phyloP scores from a whole-genome alignment of 2,888 invertebrate genomes.

The Mythimna vitellina region DNA sequence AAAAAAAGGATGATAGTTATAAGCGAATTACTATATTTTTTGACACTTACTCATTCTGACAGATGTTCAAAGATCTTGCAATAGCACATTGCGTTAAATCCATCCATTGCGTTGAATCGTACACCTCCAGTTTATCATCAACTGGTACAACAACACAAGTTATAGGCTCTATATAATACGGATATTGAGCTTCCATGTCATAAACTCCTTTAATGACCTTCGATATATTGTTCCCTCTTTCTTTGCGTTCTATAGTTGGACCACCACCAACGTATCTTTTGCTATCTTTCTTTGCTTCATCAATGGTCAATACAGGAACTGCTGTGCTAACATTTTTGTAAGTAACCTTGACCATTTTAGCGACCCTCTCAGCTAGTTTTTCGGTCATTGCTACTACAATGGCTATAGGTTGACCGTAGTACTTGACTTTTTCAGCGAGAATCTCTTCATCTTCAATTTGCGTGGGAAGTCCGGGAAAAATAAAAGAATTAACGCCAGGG shows the following conservation, averaged over 20 bases:
- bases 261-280: constrained; percentile 71
- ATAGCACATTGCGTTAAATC: constrained; percentile 91
- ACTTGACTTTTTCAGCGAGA: constrained; percentile 90
- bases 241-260: constrained; percentile 71
- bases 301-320: constrained; percentile 80
- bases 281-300: constrained; percentile 85
- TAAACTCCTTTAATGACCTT: constrained; percentile 90
- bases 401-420: constrained; percentile 93
- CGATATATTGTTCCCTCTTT: constrained; percentile 75
- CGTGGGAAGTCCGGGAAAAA: constrained; percentile 75
- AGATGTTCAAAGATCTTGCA: constrained; percentile 88
- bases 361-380: constrained; percentile 89
- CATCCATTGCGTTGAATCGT: constrained; percentile 92
- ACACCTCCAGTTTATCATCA: constrained; percentile 93
- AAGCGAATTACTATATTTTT: not conserved
- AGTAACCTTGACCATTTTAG: constrained; percentile 90
- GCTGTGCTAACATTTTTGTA: constrained; percentile 83
- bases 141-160: constrained; percentile 92
- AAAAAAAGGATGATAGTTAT: no score
- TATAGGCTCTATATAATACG: constrained; percentile 94
- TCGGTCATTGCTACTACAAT: constrained; percentile 92
- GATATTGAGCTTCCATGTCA: constrained; percentile 92
- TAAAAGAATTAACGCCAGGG: constrained; percentile 92
- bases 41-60: constrained; percentile 88
- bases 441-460: constrained; percentile 86